Evolutionary conservation across 2,888 invertebrate species (phyloP), one percentile per base, ranked within the genome.

Genomic region (Beris morrisii): DNA sequence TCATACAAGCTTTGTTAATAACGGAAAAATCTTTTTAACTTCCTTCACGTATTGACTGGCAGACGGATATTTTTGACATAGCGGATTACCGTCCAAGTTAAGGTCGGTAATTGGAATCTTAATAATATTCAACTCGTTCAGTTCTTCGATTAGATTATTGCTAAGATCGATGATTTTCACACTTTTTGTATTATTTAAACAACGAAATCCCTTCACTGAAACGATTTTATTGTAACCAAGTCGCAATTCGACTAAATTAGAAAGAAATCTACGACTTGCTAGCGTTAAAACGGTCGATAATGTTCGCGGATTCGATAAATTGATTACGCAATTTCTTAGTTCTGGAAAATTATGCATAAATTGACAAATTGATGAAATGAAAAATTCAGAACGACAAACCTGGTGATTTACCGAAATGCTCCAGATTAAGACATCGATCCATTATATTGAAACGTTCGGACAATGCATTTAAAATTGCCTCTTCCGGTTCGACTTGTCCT

Each of bases 11-110:
- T 54, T 67, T 43, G 38, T 57, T 12, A 71, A 5, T 2, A 66
- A 53, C 4, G 71, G 70, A 57, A 70, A 67, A 22, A 70, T 13
- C 31, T 64, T 64, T 50, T 67, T 67, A 22, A 70, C 53, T 7
- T 65, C 67, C 5, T 61, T 56, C 12, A 69, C 65, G 52, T 71
- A 71, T 4, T 56, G 53, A 15, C 38, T 56, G 3, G 65, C 50
- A 22, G 32, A 44, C 4, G 30, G 32, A 38, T 56, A 68, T 22
- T 69, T 67, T 44, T 45, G 45, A 52, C 71, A 71, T 1, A 71
- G 48, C 56, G 71, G 71, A 70, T 71, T 71, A n/a, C 69, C 70
- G 50, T 69, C 67, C 3, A 71, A 45, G 9, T 38, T 44, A 4
- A 71, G 56, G 7, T 68, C 64, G 7, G 46, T 69, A 4, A 71